phyloP scores from a whole-genome alignment of 2,113 vertebrate species.

The Oceanites oceanicus region DNA sequence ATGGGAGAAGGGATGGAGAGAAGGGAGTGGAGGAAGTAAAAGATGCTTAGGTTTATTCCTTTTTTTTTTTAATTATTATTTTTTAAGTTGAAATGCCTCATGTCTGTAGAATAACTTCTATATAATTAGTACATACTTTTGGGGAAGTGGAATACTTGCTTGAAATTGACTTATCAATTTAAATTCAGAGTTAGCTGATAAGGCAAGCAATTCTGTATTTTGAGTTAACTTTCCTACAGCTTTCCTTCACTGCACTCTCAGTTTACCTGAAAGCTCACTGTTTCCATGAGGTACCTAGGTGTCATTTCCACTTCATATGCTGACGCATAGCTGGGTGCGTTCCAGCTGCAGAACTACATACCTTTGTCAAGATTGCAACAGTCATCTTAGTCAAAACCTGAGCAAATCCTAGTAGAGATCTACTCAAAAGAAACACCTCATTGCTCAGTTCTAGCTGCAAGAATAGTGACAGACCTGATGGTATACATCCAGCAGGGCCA shows the following conservation, averaged over 20 bases:
- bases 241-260: background rate
- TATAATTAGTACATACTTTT: background rate
- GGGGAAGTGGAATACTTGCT: background rate
- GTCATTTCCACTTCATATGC: background rate
- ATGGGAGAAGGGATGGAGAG: background rate
- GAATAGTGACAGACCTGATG: background rate
- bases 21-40: background rate
- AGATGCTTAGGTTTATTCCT: background rate
- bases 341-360: background rate
- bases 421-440: background rate
- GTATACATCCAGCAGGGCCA: background rate
- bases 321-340: accelerated
- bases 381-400: background rate
- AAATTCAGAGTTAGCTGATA: background rate
- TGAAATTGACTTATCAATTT: background rate
- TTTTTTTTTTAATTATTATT: background rate
- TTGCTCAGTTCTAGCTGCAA: background rate
- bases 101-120: background rate
- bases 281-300: background rate
- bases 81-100: background rate
- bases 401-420: background rate
- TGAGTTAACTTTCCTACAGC: background rate
- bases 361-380: background rate
- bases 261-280: background rate
- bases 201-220: background rate